Conservation (phyloP, 2,888 invertebrate species). For the Trissoscelio sp. region DNA sequence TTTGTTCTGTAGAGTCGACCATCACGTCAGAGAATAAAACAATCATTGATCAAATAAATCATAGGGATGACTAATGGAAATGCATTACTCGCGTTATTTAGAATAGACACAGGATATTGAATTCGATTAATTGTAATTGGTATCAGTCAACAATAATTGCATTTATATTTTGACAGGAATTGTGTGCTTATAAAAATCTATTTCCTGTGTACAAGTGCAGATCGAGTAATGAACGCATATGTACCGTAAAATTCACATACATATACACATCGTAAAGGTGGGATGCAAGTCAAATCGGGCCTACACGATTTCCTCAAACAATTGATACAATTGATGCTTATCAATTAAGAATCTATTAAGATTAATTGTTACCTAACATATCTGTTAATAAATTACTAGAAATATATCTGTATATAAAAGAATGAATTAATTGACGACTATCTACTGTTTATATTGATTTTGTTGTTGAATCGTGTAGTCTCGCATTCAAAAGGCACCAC, state of each 20-base stretch:
- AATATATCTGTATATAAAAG: background rate
- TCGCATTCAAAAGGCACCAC: slow-evolving; percentile 21
- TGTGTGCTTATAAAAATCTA: slow-evolving; percentile 69
- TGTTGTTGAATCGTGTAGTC: background rate
- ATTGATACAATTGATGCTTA: slow-evolving; percentile 2
- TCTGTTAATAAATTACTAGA: too few relatives aligned
- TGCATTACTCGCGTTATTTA: slow-evolving; percentile 46
- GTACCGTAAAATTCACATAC: slow-evolving; percentile 44
- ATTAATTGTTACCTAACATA: background rate
- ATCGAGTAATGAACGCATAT: slow-evolving; percentile 56
- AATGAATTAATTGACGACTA: slow-evolving; percentile 30
- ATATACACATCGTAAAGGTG: slow-evolving; percentile 48
- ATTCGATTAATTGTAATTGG: slow-evolving; percentile 55
- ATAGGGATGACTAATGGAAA: slow-evolving; percentile 53
- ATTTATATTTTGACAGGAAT: slow-evolving; percentile 67
- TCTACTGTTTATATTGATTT: background rate
- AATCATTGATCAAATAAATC: slow-evolving; percentile 6
- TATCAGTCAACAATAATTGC: slow-evolving; percentile 71
- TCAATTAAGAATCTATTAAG: background rate
- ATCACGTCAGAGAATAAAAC: background rate
- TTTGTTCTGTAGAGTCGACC: background rate
- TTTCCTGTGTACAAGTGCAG: slow-evolving; percentile 60
- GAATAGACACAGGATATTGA: slow-evolving; percentile 67
- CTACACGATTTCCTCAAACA: slow-evolving; percentile 3
- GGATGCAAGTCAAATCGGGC: slow-evolving; percentile 21